Percentiles rank a stretch among this genome's conserved stretches.
These are phyloP conservation scores for Pseudolaguvia tuberculata DNA, from an alignment of 2,113 vertebrate genomes.

Conservation along the genomic window DNA sequence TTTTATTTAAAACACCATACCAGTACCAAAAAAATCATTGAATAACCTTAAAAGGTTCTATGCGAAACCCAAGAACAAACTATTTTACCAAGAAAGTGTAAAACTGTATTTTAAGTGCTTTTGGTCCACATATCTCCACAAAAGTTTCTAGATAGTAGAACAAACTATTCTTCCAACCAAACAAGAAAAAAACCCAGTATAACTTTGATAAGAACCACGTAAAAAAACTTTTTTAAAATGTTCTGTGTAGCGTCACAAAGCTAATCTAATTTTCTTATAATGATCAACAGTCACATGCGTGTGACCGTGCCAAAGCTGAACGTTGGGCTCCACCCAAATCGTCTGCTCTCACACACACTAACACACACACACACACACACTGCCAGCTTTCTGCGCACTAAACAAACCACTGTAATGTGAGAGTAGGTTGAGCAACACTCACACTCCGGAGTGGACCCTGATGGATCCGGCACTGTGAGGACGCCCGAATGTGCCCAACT, in stretches of 20 bases:
- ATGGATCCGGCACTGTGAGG: slow-evolving; percentile 85
- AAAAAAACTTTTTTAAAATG: not conserved
- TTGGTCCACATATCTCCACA: not conserved
- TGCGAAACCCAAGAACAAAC: no score
- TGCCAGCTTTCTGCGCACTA: slow-evolving; percentile 1
- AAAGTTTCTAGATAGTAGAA: not conserved
- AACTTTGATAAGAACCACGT: not conserved
- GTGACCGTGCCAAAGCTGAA: not conserved
- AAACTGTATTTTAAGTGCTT: not conserved
- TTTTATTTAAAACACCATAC: no score
- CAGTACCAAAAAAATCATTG: no score
- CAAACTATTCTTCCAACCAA: not conserved
- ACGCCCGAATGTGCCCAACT: slow-evolving; percentile 76
- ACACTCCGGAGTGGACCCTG: slow-evolving; percentile 89
- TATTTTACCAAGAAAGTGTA: not conserved
- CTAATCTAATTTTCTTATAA: not conserved
- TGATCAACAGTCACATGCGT: slow-evolving; percentile 16
- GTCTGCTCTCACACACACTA: slow-evolving; percentile 3
- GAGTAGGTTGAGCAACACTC: slow-evolving; percentile 61
- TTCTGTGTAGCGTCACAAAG: not conserved
- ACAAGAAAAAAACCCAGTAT: no score
- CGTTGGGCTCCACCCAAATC: slow-evolving; percentile 11
- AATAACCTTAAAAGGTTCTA: no score
- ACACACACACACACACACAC: not conserved
- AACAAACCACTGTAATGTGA: not conserved